These are phyloP conservation scores for Sycobia sp. DNA, from an alignment of 1,140 invertebrate genomes.

Conservation along the genomic window DNA sequence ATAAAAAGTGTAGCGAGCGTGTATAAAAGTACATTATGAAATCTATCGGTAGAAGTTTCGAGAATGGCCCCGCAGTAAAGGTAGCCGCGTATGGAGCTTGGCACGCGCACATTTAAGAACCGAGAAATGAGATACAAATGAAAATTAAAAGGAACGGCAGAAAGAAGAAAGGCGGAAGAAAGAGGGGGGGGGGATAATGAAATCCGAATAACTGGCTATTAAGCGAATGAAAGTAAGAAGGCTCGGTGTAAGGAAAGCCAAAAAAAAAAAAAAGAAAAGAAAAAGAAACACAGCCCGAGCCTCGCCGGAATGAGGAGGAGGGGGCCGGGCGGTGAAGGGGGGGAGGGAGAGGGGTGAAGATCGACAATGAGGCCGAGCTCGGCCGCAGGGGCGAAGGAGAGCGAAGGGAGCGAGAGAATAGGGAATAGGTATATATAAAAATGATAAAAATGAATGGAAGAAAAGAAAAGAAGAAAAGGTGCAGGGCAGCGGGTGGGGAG, in stretches of 20 bases:
- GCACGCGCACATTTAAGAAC: background rate
- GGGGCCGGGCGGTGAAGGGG: background rate
- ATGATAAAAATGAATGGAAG: background rate
- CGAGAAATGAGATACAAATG: constrained; percentile 26
- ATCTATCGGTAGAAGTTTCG: too few species aligned
- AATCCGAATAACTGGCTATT: constrained; percentile 32
- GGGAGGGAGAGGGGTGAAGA: background rate
- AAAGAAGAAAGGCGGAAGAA: constrained; percentile 19
- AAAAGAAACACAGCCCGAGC: too few species aligned
- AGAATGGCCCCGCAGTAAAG: constrained; percentile 2
- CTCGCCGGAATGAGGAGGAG: too few species aligned
- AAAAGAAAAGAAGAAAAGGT: background rate
- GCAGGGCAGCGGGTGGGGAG: background rate
- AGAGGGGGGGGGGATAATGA: constrained; percentile 27
- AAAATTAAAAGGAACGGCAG: constrained; percentile 20
- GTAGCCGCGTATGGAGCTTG: constrained; percentile 22
- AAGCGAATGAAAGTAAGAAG: constrained; percentile 10
- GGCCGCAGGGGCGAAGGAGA: background rate
- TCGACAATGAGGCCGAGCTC: background rate
- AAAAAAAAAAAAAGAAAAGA: background rate
- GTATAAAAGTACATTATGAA: too few species aligned
- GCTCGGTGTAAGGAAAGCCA: background rate
- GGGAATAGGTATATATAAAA: constrained; percentile 10
- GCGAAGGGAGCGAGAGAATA: background rate
- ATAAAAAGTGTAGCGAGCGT: too few species aligned